These are phyloP conservation scores for Hetaerina americana DNA, from an alignment of 1,140 invertebrate genomes.

Conservation along the genomic window DNA sequence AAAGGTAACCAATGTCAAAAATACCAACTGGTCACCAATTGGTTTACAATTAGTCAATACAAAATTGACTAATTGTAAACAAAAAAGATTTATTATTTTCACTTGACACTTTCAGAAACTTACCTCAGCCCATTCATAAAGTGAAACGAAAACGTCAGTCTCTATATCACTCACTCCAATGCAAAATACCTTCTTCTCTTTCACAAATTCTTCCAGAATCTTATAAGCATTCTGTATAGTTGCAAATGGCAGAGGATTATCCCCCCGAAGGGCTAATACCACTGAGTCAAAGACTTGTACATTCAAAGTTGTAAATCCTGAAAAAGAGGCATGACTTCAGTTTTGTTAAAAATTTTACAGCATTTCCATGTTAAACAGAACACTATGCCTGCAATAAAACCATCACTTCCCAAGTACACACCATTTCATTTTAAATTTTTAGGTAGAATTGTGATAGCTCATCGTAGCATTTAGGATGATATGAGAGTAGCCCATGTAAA, in stretches of 20 bases:
- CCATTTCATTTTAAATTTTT: neutral
- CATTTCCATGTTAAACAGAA: neutral
- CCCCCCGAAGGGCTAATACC: conserved; percentile 38
- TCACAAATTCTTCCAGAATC: conserved; percentile 53
- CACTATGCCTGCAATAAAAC: neutral
- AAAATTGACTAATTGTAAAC: no score
- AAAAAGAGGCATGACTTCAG: conserved; percentile 23
- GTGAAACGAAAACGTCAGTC: conserved; percentile 54
- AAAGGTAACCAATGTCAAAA: no score
- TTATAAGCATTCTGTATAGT: conserved; percentile 54
- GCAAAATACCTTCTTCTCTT: conserved; percentile 48
- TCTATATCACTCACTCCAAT: conserved; percentile 85
- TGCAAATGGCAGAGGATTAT: neutral
- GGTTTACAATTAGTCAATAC: no score
- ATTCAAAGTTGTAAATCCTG: conserved; percentile 49
- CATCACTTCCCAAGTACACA: neutral
- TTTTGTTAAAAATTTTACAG: conserved; percentile 13
- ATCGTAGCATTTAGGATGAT: neutral
- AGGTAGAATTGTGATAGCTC: neutral
- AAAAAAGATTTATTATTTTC: no score
- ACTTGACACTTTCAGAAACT: no score
- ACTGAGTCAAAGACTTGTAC: conserved; percentile 57
- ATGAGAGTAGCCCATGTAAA: neutral
- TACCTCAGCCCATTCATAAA: conserved; percentile 65
- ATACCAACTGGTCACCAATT: no score